Evolutionary conservation across 2,888 invertebrate genomes (phyloP), one percentile per base, ranked within the genome.

Genomic region (Xanthorhoe designata): DNA sequence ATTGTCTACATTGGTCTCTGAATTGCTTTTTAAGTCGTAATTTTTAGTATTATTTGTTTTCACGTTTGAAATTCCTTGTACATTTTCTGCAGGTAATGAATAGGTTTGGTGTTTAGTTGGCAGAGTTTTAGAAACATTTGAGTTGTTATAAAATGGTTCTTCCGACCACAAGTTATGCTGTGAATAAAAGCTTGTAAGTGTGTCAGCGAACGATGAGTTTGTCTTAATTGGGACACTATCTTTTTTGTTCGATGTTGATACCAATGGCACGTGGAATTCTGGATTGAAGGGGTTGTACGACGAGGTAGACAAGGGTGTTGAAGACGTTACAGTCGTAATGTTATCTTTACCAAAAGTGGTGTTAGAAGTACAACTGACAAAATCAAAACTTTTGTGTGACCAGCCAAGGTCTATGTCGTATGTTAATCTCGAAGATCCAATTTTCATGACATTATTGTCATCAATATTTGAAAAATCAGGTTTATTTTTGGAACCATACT

Each of bases 341-440:
- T 81, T 89, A 57, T 93, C 93, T 75, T 93, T 93, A 65, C 79
- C 87, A 69, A 90, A 89, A 0, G 87, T 86, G 0, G 88, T 68
- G 61, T 77, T 82, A 45, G 90, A 90, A 18, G 90, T 87, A 66
- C 89, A 88, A 66, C 87, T 91, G 0, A 91, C 90, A 69, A 93
- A 93, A 76, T 93, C 93, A 55, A 92, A 89, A 38, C 92, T 84
- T 82, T 92, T 93, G 72, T 93, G 93, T 0, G 93, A 92, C 93
- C 93, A 93, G 13, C 93, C 93, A 51, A 93, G 82, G 71, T 93
- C 93, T 71, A 93, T 92, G 69, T 93, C 93, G 65, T 93, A 93
- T 1, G 93, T 92, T 73, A 93, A 80, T 75, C 93, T 83, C 8
- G 92, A 91, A 5, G 91, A 89, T 1, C 89, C 90, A 57, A 92